phyloP scores from a whole-genome alignment of 2,113 vertebrate species.

The Scytalopus superciliaris region DNA sequence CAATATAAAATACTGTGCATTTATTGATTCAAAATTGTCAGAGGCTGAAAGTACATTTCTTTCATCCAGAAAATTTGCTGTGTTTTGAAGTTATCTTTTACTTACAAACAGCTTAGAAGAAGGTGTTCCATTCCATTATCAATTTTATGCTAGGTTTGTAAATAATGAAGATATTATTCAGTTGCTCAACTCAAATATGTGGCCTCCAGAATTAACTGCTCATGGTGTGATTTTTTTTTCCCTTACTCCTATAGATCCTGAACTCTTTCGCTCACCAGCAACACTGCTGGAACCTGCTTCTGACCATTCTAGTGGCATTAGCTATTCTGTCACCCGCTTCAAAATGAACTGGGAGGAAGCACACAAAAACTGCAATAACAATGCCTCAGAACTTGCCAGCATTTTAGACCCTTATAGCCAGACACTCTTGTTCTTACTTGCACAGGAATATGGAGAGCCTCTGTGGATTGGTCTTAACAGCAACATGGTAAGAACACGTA shows the following conservation, averaged over 20 bases:
- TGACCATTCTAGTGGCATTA: constrained; percentile 75
- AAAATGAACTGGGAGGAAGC: constrained; percentile 89
- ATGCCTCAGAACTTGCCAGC: constrained; percentile 81
- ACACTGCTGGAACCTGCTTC: constrained; percentile 57
- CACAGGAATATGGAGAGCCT: constrained; percentile 72
- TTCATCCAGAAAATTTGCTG: not conserved
- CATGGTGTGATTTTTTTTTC: fast-evolving
- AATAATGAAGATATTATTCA: not conserved
- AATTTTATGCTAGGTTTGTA: not conserved
- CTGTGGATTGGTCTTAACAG: constrained; percentile 92
- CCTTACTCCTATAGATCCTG: constrained; percentile 73
- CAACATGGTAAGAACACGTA: constrained; percentile 79
- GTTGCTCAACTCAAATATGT: not conserved
- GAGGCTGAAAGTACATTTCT: not conserved
- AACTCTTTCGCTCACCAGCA: constrained; percentile 69
- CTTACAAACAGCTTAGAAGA: not conserved
- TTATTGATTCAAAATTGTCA: not conserved
- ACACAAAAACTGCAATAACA: constrained; percentile 78
- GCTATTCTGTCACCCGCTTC: constrained; percentile 76
- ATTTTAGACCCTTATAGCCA: constrained; percentile 78
- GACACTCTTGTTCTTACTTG: constrained; percentile 72
- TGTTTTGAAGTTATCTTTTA: not conserved
- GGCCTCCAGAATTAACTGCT: not conserved
- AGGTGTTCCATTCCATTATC: not conserved
- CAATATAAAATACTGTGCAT: not conserved